Evolutionary conservation across 2,113 vertebrate genomes (phyloP).

Genomic region (Emydura subglobosa): DNA sequence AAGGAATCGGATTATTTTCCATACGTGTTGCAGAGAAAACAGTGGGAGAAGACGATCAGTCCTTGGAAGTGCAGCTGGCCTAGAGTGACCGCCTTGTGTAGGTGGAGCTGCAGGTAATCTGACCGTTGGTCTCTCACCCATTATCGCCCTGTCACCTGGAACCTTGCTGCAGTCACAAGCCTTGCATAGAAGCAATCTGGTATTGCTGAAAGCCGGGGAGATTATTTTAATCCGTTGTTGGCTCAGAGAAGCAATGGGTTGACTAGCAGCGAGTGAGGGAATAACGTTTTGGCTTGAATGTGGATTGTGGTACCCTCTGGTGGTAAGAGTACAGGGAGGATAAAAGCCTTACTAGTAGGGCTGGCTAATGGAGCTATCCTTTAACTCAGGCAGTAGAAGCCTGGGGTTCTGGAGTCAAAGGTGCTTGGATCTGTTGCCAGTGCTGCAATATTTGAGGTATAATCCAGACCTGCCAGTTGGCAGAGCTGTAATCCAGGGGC

Average conservation of each 20-base stretch:
- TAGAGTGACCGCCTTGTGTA: background rate
- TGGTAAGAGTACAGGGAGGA: background rate
- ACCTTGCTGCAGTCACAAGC: background rate
- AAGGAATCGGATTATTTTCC: conserved; percentile 41
- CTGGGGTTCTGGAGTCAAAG: background rate
- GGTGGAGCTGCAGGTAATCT: background rate
- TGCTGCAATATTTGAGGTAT: fast-evolving
- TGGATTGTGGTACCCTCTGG: background rate
- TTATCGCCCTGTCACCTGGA: background rate
- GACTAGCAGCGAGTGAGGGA: background rate
- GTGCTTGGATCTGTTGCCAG: background rate
- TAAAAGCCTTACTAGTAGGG: background rate
- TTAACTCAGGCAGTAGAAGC: background rate
- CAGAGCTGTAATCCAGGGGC: background rate
- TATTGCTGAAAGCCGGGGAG: background rate
- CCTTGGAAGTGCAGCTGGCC: background rate
- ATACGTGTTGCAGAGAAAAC: background rate
- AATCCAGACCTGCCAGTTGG: background rate
- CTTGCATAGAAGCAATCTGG: background rate
- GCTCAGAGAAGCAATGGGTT: fast-evolving
- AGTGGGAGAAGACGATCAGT: background rate
- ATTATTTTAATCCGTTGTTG: background rate
- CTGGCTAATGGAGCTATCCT: background rate
- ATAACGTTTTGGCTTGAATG: background rate
- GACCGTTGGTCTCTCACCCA: fast-evolving